Conservation (phyloP, 2,888 invertebrate species). For the Aphodius sticticus region DNA sequence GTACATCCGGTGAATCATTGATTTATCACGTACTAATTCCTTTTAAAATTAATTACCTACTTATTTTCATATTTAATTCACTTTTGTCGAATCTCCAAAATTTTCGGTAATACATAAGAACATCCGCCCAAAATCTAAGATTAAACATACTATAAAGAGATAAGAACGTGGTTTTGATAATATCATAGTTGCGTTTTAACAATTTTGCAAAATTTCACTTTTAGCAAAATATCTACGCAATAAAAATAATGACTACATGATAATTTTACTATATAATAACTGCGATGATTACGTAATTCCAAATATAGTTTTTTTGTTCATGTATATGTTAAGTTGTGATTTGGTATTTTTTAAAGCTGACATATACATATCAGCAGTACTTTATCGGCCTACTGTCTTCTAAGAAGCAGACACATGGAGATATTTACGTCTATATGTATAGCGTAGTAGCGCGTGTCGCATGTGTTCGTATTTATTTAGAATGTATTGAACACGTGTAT, state of each 20-base stretch:
- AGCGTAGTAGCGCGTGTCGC: slow-evolving; percentile 36
- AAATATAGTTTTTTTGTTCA: background rate
- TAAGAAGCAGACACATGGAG: background rate
- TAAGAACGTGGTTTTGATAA: background rate
- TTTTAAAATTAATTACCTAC: too few relatives aligned
- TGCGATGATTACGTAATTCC: background rate
- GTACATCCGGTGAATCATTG: background rate
- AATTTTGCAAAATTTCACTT: background rate
- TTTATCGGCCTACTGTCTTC: background rate
- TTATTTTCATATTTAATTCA: too few relatives aligned
- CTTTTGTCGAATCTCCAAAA: too few relatives aligned
- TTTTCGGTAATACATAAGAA: background rate
- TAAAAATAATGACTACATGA: background rate
- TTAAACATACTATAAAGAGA: background rate
- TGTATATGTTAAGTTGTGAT: background rate
- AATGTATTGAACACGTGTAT: slow-evolving; percentile 40
- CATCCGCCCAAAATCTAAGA: background rate
- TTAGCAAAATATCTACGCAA: background rate
- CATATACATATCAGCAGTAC: slow-evolving; percentile 14
- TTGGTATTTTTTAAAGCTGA: slow-evolving; percentile 19
- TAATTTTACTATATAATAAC: background rate
- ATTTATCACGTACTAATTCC: too few relatives aligned
- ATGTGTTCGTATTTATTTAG: slow-evolving; percentile 42
- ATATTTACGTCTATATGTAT: background rate
- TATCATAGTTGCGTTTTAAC: background rate